These are phyloP conservation scores for Platyura marginata DNA, from an alignment of 1,140 invertebrate genomes.

Conservation along the genomic window DNA sequence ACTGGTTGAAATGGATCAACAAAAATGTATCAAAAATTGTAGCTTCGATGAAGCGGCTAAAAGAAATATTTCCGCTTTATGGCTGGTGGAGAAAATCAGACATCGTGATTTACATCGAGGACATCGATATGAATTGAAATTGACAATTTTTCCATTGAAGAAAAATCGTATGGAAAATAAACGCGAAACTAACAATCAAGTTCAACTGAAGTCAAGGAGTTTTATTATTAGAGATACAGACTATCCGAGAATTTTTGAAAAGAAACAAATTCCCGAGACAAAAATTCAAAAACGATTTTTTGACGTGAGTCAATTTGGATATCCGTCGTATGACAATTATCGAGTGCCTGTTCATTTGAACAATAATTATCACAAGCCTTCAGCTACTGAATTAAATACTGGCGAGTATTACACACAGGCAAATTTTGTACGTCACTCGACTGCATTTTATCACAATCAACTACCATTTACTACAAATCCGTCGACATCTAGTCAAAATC, in stretches of 20 bases:
- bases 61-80: constrained; percentile 31
- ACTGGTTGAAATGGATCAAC: constrained; percentile 31
- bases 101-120: constrained; percentile 31
- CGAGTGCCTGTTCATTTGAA: not conserved
- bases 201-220: constrained; percentile 6
- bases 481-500: not conserved
- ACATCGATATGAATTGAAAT: constrained; percentile 40
- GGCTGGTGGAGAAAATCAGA: constrained; percentile 39
- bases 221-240: constrained; percentile 20
- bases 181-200: not conserved
- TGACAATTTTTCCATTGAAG: constrained; percentile 34
- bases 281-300: constrained; percentile 1
- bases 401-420: constrained; percentile 3
- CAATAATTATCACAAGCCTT: not conserved
- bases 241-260: constrained; percentile 17
- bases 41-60: constrained; percentile 3
- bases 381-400: constrained; percentile 1
- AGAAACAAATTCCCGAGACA: not conserved
- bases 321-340: not conserved
- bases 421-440: not conserved
- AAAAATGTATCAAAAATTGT: constrained; percentile 16
- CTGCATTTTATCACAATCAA: not conserved
- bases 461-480: not conserved
- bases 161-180: constrained; percentile 4
- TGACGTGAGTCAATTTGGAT: not conserved